Evolutionary conservation across 1,140 invertebrate species (phyloP).

Genomic region (Tetraneura akinire): DNA sequence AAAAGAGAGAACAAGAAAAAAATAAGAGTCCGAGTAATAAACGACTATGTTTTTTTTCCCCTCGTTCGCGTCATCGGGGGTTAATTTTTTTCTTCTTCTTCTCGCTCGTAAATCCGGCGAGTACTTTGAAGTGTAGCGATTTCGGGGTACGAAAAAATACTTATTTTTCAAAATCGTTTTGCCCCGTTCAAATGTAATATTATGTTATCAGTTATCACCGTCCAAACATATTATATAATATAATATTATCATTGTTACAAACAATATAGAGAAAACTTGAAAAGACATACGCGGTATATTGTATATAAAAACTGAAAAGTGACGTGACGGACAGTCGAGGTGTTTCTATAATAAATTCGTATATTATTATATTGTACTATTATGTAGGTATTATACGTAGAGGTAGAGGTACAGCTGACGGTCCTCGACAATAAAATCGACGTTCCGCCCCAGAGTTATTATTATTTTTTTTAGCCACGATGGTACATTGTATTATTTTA

Average conservation of each 20-base stretch:
- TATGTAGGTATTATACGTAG: too few relatives aligned
- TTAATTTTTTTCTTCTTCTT: slow-evolving; percentile 27
- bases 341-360: too few relatives aligned
- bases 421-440: slow-evolving; percentile 47
- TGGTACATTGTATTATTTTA: neutral
- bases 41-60: too few relatives aligned
- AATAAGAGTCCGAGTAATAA: too few relatives aligned
- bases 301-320: too few relatives aligned
- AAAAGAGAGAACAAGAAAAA: too few relatives aligned
- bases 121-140: neutral
- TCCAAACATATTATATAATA: neutral
- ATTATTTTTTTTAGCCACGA: neutral
- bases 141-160: neutral
- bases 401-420: slow-evolving; percentile 39
- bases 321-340: slow-evolving; percentile 22
- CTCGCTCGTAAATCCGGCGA: too few relatives aligned
- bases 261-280: slow-evolving; percentile 25
- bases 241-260: neutral
- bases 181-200: too few relatives aligned
- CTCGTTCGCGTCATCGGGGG: neutral
- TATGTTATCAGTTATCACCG: slow-evolving; percentile 29
- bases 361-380: too few relatives aligned
- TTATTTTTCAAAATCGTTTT: too few relatives aligned
- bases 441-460: neutral
- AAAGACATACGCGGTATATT: slow-evolving; percentile 25